A percentile compares a stretch with the other conserved stretches of the same genome.
Conservation (phyloP, 2,113 vertebrate species). For the Grallaria varia region DNA sequence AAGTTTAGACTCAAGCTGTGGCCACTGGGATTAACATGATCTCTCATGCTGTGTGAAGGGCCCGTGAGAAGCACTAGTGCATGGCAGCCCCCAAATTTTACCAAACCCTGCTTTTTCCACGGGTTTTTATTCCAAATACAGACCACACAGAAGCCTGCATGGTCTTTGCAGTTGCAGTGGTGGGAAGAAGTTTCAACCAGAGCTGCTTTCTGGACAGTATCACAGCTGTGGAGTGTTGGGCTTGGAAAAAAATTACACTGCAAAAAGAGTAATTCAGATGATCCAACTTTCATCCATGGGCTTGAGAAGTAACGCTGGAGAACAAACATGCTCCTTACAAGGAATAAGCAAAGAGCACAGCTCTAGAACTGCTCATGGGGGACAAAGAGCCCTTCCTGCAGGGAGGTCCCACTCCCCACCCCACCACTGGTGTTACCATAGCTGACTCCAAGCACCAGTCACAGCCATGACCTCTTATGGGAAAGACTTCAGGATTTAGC, state of each 20-base stretch:
- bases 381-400: not conserved
- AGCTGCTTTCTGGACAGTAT: not conserved
- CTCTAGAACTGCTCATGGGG: fast-evolving
- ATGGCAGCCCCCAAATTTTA: not conserved
- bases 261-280: not conserved
- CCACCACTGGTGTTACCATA: not conserved
- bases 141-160: not conserved
- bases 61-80: not conserved
- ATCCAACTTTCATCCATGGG: not conserved
- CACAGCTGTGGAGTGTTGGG: not conserved
- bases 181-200: not conserved
- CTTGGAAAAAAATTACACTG: conserved; percentile 22
- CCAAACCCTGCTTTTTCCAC: not conserved
- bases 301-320: not conserved
- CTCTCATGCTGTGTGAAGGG: not conserved
- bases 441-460: not conserved
- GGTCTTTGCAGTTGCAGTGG: not conserved
- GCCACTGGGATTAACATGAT: not conserved
- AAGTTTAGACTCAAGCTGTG: not conserved
- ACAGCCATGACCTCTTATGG: not conserved
- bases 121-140: not conserved
- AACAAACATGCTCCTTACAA: not conserved
- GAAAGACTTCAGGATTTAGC: not conserved
- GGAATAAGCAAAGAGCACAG: not conserved
- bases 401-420: not conserved